Evolutionary conservation across 2,888 invertebrate species (phyloP).

Genomic region (Orchesellides sinensis): DNA sequence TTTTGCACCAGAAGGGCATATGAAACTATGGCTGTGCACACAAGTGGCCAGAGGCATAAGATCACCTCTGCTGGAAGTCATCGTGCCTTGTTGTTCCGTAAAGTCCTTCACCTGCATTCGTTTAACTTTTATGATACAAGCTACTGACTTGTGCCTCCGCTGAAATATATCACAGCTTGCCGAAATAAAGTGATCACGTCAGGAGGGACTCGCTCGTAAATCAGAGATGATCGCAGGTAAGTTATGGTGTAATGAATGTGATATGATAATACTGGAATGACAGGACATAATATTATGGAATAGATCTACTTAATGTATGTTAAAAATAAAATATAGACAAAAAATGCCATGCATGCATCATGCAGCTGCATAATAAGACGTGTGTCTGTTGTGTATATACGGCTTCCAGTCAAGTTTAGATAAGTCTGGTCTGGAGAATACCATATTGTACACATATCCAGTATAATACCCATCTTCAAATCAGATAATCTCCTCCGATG

Average conservation of each 20-base stretch:
- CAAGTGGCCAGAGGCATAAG: not conserved
- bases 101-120: not conserved
- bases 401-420: too few species aligned
- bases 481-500: slow-evolving; percentile 20
- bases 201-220: slow-evolving; percentile 5
- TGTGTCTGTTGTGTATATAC: too few species aligned
- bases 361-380: too few species aligned
- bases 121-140: too few species aligned
- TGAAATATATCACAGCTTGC: not conserved
- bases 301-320: too few species aligned
- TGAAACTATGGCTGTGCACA: not conserved
- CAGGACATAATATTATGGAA: too few species aligned
- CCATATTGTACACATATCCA: not conserved
- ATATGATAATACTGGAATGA: not conserved
- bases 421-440: too few species aligned
- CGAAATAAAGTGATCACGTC: slow-evolving; percentile 19
- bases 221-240: slow-evolving; percentile 11
- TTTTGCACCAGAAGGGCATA: too few species aligned
- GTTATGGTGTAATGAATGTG: not conserved
- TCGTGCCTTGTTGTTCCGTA: too few species aligned
- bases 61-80: not conserved
- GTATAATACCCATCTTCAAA: not conserved
- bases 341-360: too few species aligned
- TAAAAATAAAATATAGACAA: too few species aligned
- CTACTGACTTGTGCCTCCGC: not conserved